Conservation (phyloP, 2,113 vertebrate genomes). For the Myotis brandtii region DNA sequence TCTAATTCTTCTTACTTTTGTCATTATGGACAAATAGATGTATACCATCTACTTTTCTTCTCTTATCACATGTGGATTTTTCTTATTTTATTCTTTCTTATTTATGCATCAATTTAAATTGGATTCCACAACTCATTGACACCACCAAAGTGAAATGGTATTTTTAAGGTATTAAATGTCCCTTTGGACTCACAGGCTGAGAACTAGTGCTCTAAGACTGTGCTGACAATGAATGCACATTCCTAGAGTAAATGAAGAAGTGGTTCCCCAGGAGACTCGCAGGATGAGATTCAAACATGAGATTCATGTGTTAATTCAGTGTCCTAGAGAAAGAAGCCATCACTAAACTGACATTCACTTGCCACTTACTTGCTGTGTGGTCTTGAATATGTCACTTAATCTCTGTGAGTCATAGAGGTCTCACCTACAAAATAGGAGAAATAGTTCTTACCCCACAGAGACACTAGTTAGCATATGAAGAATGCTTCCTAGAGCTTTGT, state of each 20-base stretch:
- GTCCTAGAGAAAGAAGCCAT: neutral
- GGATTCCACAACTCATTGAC: neutral
- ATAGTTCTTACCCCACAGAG: neutral
- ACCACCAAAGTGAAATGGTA: neutral
- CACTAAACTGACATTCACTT: neutral
- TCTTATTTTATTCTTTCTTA: constrained; percentile 29
- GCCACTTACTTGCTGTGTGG: neutral
- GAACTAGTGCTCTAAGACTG: neutral
- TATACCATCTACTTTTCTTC: neutral
- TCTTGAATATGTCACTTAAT: neutral
- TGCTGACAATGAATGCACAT: neutral
- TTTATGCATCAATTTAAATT: constrained; percentile 9
- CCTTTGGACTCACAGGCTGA: neutral
- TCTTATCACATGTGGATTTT: neutral
- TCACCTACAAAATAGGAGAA: neutral
- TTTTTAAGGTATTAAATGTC: neutral
- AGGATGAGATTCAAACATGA: neutral
- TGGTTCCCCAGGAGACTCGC: neutral
- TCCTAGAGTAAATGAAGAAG: neutral
- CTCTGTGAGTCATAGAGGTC: neutral
- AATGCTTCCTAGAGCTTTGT: neutral
- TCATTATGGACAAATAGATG: neutral
- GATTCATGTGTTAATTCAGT: neutral
- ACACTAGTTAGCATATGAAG: neutral
- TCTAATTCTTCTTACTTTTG: constrained; percentile 19